phyloP scores from a whole-genome alignment of 2,797 vertebrate genomes.

The Sus cebifrons region DNA sequence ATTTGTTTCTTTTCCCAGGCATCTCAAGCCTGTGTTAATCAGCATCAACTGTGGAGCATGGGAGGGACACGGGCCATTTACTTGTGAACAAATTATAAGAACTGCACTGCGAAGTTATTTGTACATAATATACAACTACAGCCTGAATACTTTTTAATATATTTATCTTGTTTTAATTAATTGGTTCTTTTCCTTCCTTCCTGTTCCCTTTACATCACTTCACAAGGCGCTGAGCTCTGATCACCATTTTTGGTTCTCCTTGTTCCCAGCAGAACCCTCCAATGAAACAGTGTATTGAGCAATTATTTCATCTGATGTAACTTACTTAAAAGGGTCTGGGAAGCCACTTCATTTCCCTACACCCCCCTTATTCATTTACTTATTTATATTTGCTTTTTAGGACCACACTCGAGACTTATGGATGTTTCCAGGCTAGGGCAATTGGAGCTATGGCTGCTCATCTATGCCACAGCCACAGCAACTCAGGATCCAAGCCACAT shows the following conservation, averaged over 20 bases:
- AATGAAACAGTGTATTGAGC: background rate
- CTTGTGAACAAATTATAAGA: conserved; percentile 38
- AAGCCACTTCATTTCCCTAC: background rate
- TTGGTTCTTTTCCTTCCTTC: background rate
- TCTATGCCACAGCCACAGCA: too few species aligned
- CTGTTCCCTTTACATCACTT: background rate
- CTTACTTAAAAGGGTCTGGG: conserved; percentile 39
- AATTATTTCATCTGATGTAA: background rate
- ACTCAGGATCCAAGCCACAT: too few species aligned
- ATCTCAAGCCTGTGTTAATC: conserved; percentile 19
- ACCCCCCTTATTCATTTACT: background rate
- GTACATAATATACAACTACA: background rate
- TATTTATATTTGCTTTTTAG: too few species aligned
- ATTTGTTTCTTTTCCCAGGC: conserved; percentile 33
- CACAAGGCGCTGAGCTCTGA: background rate
- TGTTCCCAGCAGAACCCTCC: background rate
- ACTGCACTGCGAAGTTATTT: conserved; percentile 9
- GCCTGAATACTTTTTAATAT: background rate
- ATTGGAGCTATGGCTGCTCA: too few species aligned
- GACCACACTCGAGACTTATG: too few species aligned
- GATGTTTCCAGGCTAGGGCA: too few species aligned
- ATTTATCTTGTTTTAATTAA: conserved; percentile 41
- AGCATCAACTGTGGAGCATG: conserved; percentile 6
- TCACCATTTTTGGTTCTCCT: background rate
- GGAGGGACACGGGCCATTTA: background rate